Conservation (phyloP, 2,797 vertebrate genomes). For the Parauchenoglanis ngamensis region DNA sequence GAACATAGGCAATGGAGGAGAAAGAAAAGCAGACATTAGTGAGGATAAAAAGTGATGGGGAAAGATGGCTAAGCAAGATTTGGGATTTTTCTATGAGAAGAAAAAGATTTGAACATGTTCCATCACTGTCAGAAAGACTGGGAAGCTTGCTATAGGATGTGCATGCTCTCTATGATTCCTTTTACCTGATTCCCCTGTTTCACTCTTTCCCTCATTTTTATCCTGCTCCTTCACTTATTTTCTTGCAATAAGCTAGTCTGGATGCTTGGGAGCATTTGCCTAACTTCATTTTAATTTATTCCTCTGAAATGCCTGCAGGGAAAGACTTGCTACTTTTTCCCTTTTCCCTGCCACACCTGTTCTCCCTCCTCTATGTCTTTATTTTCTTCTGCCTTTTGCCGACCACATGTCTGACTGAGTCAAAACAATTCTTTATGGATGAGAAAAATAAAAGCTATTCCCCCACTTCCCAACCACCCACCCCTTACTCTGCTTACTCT, state of each 20-base stretch:
- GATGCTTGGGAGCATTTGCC: slow-evolving; percentile 40
- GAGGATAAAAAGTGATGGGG: not conserved
- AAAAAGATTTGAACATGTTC: not conserved
- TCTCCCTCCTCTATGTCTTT: slow-evolving; percentile 22
- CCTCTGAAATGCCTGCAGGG: slow-evolving; percentile 26
- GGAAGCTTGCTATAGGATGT: not conserved
- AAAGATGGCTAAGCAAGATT: not conserved
- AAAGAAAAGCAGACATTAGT: not conserved
- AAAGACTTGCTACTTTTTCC: slow-evolving; percentile 19
- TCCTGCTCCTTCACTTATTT: slow-evolving; percentile 47
- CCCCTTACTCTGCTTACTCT: no score
- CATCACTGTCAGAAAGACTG: not conserved
- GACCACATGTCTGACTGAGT: not conserved
- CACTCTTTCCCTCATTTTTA: slow-evolving; percentile 30
- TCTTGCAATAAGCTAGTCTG: slow-evolving; percentile 46
- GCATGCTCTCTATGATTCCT: slow-evolving; percentile 34
- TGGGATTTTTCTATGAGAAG: not conserved
- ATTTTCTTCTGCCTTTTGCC: slow-evolving; percentile 30
- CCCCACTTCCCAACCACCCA: no score
- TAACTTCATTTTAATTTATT: slow-evolving; percentile 38
- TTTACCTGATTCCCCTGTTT: slow-evolving; percentile 48
- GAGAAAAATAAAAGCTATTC: no score
- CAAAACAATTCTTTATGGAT: not conserved
- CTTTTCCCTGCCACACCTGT: not conserved
- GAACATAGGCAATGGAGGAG: not conserved